Evolutionary conservation across 2,113 vertebrate species (phyloP).

Genomic region (Perognathus longimembris): DNA sequence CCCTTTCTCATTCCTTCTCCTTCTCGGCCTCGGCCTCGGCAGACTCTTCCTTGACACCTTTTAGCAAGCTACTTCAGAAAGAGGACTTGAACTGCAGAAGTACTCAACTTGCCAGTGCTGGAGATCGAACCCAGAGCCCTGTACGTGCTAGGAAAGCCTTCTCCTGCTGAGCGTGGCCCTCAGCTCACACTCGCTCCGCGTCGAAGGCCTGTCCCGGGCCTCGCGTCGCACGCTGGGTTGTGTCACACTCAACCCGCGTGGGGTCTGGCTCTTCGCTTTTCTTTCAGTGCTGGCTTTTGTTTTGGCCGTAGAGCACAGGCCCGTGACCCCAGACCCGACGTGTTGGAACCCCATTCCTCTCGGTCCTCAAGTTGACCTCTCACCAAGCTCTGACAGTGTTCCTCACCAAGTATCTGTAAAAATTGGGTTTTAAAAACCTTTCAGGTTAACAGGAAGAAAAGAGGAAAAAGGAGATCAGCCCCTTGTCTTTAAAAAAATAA

Average conservation of each 20-base stretch:
- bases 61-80: not conserved
- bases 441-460: conserved; percentile 39
- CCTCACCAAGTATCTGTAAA: conserved; percentile 38
- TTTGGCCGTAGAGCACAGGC: not conserved
- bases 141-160: not conserved
- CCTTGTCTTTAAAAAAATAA: not conserved
- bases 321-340: not conserved
- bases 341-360: not conserved
- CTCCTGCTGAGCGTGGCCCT: not conserved
- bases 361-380: not conserved
- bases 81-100: not conserved
- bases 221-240: too few relatives aligned
- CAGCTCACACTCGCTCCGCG: not conserved
- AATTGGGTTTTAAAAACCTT: conserved; percentile 47
- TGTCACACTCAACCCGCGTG: too few relatives aligned
- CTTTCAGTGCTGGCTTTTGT: too few relatives aligned
- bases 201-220: not conserved
- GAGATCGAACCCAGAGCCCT: not conserved
- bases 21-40: not conserved
- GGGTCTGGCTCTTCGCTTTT: too few relatives aligned
- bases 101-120: not conserved
- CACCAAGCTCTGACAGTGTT: conserved; percentile 55
- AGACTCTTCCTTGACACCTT: not conserved
- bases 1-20: not conserved
- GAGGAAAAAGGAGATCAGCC: conserved; percentile 57